Evolutionary conservation across 2,888 invertebrate genomes (phyloP).

Genomic region (Idaea straminata): DNA sequence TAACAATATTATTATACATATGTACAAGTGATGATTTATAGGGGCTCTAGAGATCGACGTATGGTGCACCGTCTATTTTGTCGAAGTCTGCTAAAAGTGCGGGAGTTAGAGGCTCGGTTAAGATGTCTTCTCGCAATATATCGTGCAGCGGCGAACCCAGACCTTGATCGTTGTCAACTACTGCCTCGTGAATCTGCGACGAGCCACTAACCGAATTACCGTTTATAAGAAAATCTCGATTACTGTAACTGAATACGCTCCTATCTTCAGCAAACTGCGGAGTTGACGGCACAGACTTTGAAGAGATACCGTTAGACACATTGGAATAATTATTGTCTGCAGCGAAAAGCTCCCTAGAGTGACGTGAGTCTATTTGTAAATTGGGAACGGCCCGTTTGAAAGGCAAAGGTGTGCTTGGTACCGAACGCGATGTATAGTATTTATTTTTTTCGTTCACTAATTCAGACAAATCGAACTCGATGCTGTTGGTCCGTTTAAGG

Average conservation of each 20-base stretch:
- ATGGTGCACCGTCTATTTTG: conserved; percentile 67
- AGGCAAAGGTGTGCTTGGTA: conserved; percentile 84
- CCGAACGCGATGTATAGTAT: conserved; percentile 82
- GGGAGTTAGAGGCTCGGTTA: conserved; percentile 62
- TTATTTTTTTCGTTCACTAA: conserved; percentile 63
- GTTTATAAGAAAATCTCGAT: conserved; percentile 81
- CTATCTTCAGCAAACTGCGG: conserved; percentile 80
- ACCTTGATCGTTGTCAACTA: conserved; percentile 53
- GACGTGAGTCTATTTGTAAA: conserved; percentile 63
- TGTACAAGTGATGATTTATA: conserved; percentile 45
- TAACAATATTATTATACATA: conserved; percentile 49
- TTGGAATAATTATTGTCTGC: conserved; percentile 51
- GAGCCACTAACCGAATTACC: conserved; percentile 77
- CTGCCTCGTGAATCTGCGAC: conserved; percentile 46
- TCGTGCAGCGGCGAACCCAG: conserved; percentile 66
- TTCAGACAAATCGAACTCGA: conserved; percentile 69
- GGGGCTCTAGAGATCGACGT: conserved; percentile 73
- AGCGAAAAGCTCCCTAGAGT: conserved; percentile 59
- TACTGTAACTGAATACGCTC: conserved; percentile 81
- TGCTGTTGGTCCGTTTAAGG: conserved; percentile 66
- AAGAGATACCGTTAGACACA: conserved; percentile 76
- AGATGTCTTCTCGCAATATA: conserved; percentile 66
- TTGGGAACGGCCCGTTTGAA: conserved; percentile 63
- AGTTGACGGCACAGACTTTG: conserved; percentile 87
- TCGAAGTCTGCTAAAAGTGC: conserved; percentile 71